phyloP scores from a whole-genome alignment of 2,888 invertebrate species.

The Micoletzkya japonica region DNA sequence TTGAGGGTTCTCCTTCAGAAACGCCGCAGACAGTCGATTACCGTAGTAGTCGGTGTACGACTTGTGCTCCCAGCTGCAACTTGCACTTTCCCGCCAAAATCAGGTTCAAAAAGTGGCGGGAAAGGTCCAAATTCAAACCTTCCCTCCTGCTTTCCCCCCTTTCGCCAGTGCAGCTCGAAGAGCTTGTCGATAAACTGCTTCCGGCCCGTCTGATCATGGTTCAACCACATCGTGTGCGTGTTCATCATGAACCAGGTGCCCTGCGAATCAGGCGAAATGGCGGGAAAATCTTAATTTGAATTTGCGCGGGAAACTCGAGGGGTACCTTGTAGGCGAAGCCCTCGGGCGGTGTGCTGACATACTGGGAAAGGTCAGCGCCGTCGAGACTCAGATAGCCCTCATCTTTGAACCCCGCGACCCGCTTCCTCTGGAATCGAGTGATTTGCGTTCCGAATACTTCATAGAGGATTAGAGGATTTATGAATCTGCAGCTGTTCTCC shows the following conservation, averaged over 20 bases:
- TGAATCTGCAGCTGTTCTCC: no score
- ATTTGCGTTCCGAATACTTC: no score
- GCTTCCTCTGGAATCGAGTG: no score
- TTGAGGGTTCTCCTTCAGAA: neutral
- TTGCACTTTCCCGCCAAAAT: neutral
- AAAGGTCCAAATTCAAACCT: neutral
- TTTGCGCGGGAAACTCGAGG: no score
- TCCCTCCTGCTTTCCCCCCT: neutral
- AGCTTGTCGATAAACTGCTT: conserved; percentile 38
- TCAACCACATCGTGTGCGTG: conserved; percentile 42
- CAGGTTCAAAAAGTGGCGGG: neutral
- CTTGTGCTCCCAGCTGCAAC: conserved; percentile 37
- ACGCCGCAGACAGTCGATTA: conserved; percentile 23
- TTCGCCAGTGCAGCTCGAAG: conserved; percentile 27
- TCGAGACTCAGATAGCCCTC: no score
- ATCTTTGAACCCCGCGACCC: no score
- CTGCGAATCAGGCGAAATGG: no score
- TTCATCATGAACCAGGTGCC: conserved; percentile 43
- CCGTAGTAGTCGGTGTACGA: conserved; percentile 48
- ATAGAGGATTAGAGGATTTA: no score
- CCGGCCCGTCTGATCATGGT: conserved; percentile 28
- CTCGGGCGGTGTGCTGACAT: neutral
- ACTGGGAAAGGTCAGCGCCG: neutral
- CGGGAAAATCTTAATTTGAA: no score
- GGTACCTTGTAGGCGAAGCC: conserved; percentile 22